Conservation (phyloP, 2,113 vertebrate species). For the Delphinapterus leucas region DNA sequence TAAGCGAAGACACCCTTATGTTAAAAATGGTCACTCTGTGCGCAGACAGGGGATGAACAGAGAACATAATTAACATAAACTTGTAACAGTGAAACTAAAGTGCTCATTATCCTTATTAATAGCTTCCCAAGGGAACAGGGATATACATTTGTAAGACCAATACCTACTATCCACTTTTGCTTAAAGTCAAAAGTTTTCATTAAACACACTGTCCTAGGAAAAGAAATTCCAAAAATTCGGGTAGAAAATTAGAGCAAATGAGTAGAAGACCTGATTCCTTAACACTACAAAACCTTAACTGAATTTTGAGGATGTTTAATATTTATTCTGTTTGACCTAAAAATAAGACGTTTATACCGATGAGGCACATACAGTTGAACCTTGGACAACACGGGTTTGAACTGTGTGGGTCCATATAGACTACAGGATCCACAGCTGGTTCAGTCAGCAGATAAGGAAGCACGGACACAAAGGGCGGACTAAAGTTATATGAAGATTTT, state of each 20-base stretch:
- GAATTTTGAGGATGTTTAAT: background rate
- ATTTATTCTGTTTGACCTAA: background rate
- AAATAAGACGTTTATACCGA: background rate
- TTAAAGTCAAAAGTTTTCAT: background rate
- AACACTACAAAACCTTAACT: background rate
- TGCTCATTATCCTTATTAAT: background rate
- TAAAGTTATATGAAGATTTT: background rate
- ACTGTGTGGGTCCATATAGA: background rate
- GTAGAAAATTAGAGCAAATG: background rate
- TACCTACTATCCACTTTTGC: background rate
- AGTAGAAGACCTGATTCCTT: background rate
- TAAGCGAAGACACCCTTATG: background rate
- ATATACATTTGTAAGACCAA: background rate
- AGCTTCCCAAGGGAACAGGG: background rate
- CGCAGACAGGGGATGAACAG: background rate
- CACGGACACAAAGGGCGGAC: background rate
- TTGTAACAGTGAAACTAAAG: background rate
- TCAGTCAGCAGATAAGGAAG: background rate
- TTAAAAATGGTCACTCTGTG: background rate
- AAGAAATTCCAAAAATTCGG: background rate
- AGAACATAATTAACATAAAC: accelerated
- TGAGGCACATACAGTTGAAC: background rate
- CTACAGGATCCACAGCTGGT: background rate
- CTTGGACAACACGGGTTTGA: background rate
- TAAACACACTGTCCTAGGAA: background rate